A percentile compares a stretch with the other conserved stretches of the same genome.
phyloP scores from a whole-genome alignment of 2,113 vertebrate species.

The Drymodes brunneopygia region DNA sequence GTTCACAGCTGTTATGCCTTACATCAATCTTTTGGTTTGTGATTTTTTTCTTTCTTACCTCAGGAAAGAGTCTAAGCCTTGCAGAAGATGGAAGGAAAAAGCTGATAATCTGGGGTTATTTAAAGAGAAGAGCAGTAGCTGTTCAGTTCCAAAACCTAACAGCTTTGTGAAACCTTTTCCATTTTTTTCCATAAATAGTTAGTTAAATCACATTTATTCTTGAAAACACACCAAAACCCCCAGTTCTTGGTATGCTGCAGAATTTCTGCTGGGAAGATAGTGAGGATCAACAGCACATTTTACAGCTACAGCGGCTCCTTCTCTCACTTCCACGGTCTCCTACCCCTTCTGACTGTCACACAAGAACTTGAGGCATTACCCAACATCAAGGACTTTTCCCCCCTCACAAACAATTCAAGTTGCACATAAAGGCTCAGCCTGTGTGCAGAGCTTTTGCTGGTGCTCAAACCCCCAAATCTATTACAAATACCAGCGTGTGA shows the following conservation, averaged over 20 bases:
- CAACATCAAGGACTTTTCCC: neutral
- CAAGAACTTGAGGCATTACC: neutral
- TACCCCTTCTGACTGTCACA: neutral
- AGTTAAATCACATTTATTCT: neutral
- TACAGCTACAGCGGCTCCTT: neutral
- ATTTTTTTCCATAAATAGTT: neutral
- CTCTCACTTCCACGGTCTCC: neutral
- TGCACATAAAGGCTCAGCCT: neutral
- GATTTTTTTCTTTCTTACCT: neutral
- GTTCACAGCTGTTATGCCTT: neutral
- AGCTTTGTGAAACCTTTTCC: neutral
- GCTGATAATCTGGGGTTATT: neutral
- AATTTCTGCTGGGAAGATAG: neutral
- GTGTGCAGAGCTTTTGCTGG: neutral
- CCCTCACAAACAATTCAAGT: neutral
- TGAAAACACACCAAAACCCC: neutral
- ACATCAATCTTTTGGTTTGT: neutral
- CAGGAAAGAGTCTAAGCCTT: neutral
- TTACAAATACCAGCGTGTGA: neutral
- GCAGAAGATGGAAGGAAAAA: neutral
- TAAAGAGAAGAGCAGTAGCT: neutral
- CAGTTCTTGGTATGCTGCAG: neutral
- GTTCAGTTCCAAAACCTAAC: neutral
- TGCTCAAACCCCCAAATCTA: neutral
- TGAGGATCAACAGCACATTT: neutral